A percentile compares a stretch with the other conserved stretches of the same genome.
Conservation (phyloP, 2,888 invertebrate genomes). For the Micropterix aruncella region DNA sequence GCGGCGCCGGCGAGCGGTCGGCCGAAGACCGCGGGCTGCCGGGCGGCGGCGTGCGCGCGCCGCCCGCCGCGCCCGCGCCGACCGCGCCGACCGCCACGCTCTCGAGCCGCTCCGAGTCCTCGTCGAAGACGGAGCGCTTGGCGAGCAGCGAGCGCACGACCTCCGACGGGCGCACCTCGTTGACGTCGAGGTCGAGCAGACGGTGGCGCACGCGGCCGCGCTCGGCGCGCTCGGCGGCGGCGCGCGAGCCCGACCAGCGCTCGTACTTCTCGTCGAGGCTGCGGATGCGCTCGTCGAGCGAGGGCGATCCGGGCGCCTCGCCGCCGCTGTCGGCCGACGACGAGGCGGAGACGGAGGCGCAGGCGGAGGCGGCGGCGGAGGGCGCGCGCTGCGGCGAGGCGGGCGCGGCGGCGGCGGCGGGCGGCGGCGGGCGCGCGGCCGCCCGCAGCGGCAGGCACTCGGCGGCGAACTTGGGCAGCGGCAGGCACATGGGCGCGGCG, state of each 20-base stretch:
- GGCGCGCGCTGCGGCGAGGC: conserved; percentile 29
- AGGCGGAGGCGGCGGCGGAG: conserved; percentile 46
- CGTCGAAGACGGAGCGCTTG: conserved; percentile 89
- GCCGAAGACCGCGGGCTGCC: conserved; percentile 4
- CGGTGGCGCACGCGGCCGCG: conserved; percentile 53
- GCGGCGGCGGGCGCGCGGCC: conserved; percentile 31
- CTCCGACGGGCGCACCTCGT: conserved; percentile 81
- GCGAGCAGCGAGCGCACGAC: conserved; percentile 86
- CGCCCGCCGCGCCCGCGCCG: conserved; percentile 25
- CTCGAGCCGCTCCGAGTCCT: conserved; percentile 85
- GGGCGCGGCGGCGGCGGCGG: conserved; percentile 23
- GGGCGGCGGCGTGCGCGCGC: conserved; percentile 4
- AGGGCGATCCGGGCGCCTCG: conserved; percentile 61
- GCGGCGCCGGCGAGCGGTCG: conserved; percentile 13
- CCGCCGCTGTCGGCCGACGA: conserved; percentile 62
- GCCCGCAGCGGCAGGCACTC: conserved; percentile 41
- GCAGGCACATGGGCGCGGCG: conserved; percentile 64
- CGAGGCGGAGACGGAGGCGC: conserved; percentile 53
- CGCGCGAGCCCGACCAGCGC: conserved; percentile 61
- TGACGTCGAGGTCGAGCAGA: conserved; percentile 64
- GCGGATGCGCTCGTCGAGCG: conserved; percentile 82
- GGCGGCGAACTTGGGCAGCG: conserved; percentile 78
- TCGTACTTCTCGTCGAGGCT: conserved; percentile 89
- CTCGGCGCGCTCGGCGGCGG: conserved; percentile 40
- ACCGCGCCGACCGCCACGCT: conserved; percentile 76